phyloP scores from a whole-genome alignment of 1,140 invertebrate genomes.

The Neotoxoptera formosana region DNA sequence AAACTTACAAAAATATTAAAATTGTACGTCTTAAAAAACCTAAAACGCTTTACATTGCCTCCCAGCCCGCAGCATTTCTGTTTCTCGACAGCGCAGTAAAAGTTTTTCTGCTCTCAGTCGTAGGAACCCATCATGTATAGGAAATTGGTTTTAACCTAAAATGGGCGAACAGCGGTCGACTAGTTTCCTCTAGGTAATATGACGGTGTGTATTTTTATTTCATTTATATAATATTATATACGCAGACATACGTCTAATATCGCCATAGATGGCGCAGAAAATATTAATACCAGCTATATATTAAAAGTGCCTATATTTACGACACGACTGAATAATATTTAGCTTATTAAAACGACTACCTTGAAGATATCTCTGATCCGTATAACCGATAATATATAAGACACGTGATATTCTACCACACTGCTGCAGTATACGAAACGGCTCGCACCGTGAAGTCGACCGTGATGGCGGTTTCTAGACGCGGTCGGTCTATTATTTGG shows the following conservation, averaged over 20 bases:
- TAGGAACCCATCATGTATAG: too few species aligned
- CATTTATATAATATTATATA: not conserved
- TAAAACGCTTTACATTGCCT: not conserved
- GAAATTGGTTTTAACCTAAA: not conserved
- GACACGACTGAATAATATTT: not conserved
- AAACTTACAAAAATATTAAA: not conserved
- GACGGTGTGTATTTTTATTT: not conserved
- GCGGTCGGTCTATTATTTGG: not conserved
- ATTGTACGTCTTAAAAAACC: not conserved
- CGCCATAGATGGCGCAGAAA: not conserved
- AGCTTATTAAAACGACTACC: not conserved
- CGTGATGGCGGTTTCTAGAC: not conserved
- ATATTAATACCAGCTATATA: not conserved
- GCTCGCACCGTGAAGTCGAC: not conserved
- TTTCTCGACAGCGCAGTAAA: too few species aligned
- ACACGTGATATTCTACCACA: not conserved
- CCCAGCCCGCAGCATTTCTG: not conserved
- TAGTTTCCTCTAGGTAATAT: not conserved
- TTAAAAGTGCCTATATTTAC: not conserved
- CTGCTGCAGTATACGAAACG: not conserved
- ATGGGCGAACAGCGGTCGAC: not conserved
- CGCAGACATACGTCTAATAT: not conserved
- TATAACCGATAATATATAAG: not conserved
- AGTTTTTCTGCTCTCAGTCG: too few species aligned
- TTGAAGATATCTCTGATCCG: not conserved